Conservation (phyloP, 2,797 vertebrate genomes). For the Acrossocheilus fasciatus region DNA sequence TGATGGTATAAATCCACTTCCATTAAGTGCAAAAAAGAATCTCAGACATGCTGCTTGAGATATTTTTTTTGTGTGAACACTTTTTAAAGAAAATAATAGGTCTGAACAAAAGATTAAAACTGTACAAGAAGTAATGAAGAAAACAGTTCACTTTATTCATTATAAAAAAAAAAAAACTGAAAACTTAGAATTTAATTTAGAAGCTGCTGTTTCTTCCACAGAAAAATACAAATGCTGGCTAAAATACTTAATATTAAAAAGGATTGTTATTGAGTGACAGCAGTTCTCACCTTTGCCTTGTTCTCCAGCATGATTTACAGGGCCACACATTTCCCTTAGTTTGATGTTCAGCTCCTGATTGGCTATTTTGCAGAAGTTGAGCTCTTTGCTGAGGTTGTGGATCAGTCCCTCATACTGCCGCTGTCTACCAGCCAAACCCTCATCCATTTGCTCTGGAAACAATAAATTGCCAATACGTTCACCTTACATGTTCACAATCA, state of each 20-base stretch:
- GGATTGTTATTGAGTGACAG: background rate
- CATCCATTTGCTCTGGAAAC: slow-evolving; percentile 89
- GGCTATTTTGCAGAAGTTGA: slow-evolving; percentile 83
- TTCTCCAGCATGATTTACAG: slow-evolving; percentile 63
- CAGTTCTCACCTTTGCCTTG: slow-evolving; percentile 73
- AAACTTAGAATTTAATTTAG: background rate
- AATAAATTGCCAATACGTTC: background rate
- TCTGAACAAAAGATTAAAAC: background rate
- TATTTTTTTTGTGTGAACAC: background rate
- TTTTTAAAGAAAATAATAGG: background rate
- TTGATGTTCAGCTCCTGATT: slow-evolving; percentile 90
- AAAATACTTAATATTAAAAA: background rate
- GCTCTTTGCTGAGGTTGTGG: slow-evolving; percentile 89
- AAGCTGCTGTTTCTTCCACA: background rate
- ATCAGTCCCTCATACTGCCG: slow-evolving; percentile 91
- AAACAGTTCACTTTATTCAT: background rate
- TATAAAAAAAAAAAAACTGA: background rate
- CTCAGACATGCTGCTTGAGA: background rate
- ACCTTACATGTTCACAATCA: background rate
- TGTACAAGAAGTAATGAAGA: background rate
- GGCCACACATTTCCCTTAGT: slow-evolving; percentile 75
- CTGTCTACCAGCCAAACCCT: slow-evolving; percentile 88
- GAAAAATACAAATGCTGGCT: background rate
- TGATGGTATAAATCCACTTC: background rate
- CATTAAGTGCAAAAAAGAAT: background rate